A percentile compares a stretch with the other conserved stretches of the same genome.
phyloP scores from a whole-genome alignment of 2,888 invertebrate species.

The Cephus rjabovi region DNA sequence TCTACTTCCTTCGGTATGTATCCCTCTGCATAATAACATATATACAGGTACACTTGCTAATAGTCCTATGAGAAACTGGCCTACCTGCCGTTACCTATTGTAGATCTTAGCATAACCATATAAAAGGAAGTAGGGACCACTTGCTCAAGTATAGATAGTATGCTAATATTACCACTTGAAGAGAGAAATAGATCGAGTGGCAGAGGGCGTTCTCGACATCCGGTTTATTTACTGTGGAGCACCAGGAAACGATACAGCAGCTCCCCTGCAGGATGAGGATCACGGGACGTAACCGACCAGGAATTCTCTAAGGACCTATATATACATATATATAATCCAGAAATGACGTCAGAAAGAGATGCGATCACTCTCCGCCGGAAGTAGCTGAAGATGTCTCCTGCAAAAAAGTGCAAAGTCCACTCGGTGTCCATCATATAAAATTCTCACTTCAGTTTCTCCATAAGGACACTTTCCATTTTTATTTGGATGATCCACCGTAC shows the following conservation, averaged over 20 bases:
- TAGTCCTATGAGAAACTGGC: not conserved
- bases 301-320: no score
- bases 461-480: not conserved
- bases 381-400: not conserved
- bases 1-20: not conserved
- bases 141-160: not conserved
- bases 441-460: not conserved
- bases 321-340: no score
- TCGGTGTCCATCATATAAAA: not conserved
- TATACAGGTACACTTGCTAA: constrained; percentile 16
- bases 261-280: not conserved
- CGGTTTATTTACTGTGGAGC: not conserved
- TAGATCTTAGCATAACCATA: not conserved
- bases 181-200: not conserved
- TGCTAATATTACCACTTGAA: not conserved
- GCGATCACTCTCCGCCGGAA: not conserved
- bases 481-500: not conserved
- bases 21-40: not conserved
- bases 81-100: not conserved
- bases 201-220: not conserved
- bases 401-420: not conserved
- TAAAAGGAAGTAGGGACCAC: not conserved
- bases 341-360: no score
- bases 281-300: not conserved
- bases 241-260: not conserved